These are phyloP conservation scores for Acleris holmiana DNA, from an alignment of 2,888 invertebrate species.

Conservation along the genomic window DNA sequence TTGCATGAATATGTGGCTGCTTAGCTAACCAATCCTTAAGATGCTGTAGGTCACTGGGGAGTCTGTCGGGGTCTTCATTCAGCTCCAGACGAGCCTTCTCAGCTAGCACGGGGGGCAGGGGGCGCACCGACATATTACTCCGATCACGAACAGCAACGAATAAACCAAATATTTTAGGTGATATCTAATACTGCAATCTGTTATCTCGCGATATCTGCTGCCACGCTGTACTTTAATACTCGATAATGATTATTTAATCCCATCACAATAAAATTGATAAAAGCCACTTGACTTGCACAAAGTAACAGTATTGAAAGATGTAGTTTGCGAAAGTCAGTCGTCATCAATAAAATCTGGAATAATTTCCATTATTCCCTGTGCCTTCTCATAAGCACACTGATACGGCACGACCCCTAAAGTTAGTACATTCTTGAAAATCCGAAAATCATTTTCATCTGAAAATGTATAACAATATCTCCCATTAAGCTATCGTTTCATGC, in stretches of 20 bases:
- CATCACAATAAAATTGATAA: not conserved
- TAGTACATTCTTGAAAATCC: no score
- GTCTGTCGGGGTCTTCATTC: slow-evolving; percentile 73
- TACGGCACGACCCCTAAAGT: no score
- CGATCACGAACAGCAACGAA: slow-evolving; percentile 7
- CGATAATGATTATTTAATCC: slow-evolving; percentile 20
- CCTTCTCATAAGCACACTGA: no score
- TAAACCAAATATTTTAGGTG: slow-evolving; percentile 8
- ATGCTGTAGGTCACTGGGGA: slow-evolving; percentile 68
- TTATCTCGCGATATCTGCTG: slow-evolving; percentile 24
- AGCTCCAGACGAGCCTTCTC: slow-evolving; percentile 71
- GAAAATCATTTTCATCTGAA: no score
- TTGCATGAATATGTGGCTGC: slow-evolving; percentile 75
- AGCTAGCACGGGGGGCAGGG: slow-evolving; percentile 48
- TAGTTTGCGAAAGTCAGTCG: no score
- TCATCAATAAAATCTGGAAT: no score
- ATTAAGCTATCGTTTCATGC: no score
- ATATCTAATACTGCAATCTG: slow-evolving; percentile 10
- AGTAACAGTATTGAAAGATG: no score
- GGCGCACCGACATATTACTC: slow-evolving; percentile 48
- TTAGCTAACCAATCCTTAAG: slow-evolving; percentile 80
- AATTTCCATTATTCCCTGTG: no score
- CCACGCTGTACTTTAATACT: slow-evolving; percentile 16
- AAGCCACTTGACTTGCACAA: not conserved
- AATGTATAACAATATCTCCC: no score